Conservation (phyloP, 2,888 invertebrate species). For the Sarcophaga subvicina region DNA sequence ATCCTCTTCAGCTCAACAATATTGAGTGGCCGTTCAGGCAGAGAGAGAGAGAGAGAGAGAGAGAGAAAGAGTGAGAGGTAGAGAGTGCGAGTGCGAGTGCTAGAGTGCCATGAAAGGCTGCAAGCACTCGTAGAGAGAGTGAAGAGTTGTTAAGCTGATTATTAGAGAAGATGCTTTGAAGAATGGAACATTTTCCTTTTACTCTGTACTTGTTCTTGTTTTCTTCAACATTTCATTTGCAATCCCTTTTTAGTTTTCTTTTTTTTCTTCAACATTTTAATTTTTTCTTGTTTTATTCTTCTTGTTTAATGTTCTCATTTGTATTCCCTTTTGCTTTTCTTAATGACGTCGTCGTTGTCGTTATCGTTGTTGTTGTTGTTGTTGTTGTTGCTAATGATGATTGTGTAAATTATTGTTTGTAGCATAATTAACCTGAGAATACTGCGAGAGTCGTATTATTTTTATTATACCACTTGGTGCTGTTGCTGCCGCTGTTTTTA, state of each 20-base stretch:
- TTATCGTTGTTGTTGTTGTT: conserved; percentile 43
- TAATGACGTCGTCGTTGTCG: conserved; percentile 7
- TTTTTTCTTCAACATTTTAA: neutral
- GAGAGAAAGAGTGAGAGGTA: neutral
- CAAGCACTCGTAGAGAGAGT: neutral
- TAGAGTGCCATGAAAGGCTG: neutral
- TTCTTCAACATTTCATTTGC: neutral
- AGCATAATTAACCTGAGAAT: conserved; percentile 75
- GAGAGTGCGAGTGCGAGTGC: neutral
- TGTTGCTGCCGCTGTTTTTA: neutral
- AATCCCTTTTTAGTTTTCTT: neutral
- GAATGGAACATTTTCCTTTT: neutral
- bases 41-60: neutral
- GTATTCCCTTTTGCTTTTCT: conserved; percentile 17
- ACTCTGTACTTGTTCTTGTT: neutral
- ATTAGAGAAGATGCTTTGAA: conserved; percentile 73
- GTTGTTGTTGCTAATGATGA: conserved; percentile 23
- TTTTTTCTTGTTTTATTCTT: too few relatives aligned
- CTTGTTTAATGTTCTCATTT: conserved; percentile 13
- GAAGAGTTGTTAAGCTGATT: conserved; percentile 74
- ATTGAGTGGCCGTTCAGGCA: conserved; percentile 24
- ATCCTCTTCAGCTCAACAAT: conserved; percentile 32
- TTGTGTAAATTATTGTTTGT: conserved; percentile 75
- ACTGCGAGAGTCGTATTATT: neutral
- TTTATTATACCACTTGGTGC: neutral